phyloP scores from a whole-genome alignment of 1,140 invertebrate genomes.

The Saccostrea glomerata region DNA sequence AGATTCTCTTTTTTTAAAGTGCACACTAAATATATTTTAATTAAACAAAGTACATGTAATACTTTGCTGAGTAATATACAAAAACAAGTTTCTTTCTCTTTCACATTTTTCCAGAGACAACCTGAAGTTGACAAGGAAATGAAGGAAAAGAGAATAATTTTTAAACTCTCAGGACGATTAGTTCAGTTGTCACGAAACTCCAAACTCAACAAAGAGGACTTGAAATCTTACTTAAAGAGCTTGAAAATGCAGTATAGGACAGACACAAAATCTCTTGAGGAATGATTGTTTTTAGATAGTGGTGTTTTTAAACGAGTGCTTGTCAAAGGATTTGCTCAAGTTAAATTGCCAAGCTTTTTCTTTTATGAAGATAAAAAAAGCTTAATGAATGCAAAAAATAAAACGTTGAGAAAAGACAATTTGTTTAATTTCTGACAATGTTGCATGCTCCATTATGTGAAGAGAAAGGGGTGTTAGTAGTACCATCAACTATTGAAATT shows the following conservation, averaged over 20 bases:
- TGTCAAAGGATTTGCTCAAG: no score
- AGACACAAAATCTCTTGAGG: conserved; percentile 1
- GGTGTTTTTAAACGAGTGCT: neutral
- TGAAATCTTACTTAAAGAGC: conserved; percentile 68
- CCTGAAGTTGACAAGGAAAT: conserved; percentile 62
- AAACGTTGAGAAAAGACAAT: no score
- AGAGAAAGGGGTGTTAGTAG: no score
- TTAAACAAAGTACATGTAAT: neutral
- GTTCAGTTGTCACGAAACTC: conserved; percentile 74
- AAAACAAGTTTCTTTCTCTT: conserved; percentile 10
- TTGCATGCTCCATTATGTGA: no score
- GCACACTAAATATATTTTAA: no score
- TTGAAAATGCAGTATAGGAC: conserved; percentile 66
- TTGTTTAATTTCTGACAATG: no score
- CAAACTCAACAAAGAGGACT: conserved; percentile 69
- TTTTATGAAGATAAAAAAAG: no score
- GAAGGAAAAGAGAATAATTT: conserved; percentile 68
- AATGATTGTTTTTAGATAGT: neutral
- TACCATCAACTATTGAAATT: no score
- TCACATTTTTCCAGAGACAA: conserved; percentile 58
- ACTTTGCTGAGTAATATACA: neutral
- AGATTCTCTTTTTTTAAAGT: no score
- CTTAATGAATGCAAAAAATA: no score
- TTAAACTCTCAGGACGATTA: conserved; percentile 74
- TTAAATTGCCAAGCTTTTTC: no score